Base-by-base conservation (phyloP, 2,113 vertebrate genomes). In the Xenopus tropicalis region DNA sequence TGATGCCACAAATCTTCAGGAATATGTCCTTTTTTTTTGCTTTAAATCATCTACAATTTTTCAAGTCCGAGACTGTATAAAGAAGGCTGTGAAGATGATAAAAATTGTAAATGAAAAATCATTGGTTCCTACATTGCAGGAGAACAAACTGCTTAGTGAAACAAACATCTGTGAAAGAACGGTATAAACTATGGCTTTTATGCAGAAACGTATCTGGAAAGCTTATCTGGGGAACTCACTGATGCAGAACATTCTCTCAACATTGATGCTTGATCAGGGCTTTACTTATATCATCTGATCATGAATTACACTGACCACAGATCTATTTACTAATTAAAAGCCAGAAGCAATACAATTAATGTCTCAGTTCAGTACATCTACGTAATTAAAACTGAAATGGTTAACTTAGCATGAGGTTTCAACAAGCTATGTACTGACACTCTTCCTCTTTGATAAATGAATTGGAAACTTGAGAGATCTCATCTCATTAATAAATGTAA, bases 241-340 rank as follows among this genome's bases (percentile, higher is more conserved):
- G 59, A 71, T 63, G 70, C 59, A 71, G 58, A 62, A 71, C 70
- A 14, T 63, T 71, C 70, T 62, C 58, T 71, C 70, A 71, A 25
- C 69, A 21, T 63, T 48, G 70, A 51, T 24, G 58, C 51, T 63
- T 71, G 59, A 71, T 58, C 58, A 61, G 46, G 13, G 4, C 58
- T 71, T 62, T 57, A 59, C 52, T 23, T 19, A 51, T 48, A 71
- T 71, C 22, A 6, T 21, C 19, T 63, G 62, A 71, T 42, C 58
- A 71, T 62, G 70, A n/a, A 21, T 62, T 63, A 10, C 44, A 71
- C 24, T 62, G 70, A 71, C 70, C 70, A 62, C 59, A 62, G 70
- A 62, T 63, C 22, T 17, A 51, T 71, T 71, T 71, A 71, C 70
- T 71, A 71, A 71, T 71, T 58, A 71, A 71, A 48, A 59, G 22